Evolutionary conservation across 2,888 invertebrate species (phyloP).

Genomic region (Cephus pulcher): DNA sequence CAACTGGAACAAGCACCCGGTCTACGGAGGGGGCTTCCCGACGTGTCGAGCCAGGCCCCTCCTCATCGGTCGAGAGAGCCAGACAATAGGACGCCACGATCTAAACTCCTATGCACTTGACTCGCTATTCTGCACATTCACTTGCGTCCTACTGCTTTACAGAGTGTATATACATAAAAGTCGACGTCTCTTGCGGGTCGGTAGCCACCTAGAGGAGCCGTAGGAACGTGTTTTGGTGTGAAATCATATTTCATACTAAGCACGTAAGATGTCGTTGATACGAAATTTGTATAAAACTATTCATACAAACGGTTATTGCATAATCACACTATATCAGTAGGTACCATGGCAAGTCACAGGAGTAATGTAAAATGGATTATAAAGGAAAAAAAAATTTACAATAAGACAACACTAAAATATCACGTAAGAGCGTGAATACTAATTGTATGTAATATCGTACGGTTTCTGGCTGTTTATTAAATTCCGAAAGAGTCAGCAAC

Average conservation of each 20-base stretch:
- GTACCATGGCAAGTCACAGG: neutral
- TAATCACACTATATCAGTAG: neutral
- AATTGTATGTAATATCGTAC: neutral
- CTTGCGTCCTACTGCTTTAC: slow-evolving; percentile 4
- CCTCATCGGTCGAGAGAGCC: slow-evolving; percentile 33
- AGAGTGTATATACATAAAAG: neutral
- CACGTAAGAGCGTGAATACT: neutral
- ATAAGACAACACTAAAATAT: neutral
- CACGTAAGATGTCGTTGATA: neutral
- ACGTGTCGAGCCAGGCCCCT: slow-evolving; percentile 12
- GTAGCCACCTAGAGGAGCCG: neutral
- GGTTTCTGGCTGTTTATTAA: neutral
- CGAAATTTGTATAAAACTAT: neutral
- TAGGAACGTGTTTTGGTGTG: slow-evolving; percentile 22
- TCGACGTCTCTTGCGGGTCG: neutral
- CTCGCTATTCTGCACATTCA: slow-evolving; percentile 18
- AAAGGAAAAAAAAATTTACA: neutral
- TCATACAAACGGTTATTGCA: neutral
- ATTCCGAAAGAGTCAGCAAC: neutral
- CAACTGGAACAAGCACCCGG: slow-evolving; percentile 28
- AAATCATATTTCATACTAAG: slow-evolving; percentile 31
- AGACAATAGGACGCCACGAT: slow-evolving; percentile 55
- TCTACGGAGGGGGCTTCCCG: slow-evolving; percentile 21
- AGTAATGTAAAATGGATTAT: neutral
- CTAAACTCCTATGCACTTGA: slow-evolving; percentile 23